phyloP scores from a whole-genome alignment of 2,888 invertebrate species.

The Drepanosiphum platanoidis region DNA sequence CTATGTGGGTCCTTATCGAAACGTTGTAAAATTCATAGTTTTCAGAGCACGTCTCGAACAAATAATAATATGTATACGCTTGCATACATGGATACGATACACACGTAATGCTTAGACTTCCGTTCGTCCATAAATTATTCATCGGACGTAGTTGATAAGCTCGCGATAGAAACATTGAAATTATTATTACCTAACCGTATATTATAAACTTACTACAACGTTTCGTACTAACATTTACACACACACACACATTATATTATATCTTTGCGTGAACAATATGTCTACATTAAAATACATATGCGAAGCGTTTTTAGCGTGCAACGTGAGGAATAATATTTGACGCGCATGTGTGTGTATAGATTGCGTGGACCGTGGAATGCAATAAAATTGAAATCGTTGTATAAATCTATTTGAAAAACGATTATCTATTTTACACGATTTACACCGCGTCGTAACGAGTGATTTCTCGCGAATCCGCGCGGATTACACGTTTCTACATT shows the following conservation, averaged over 20 bases:
- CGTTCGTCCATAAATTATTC: slow-evolving; percentile 54
- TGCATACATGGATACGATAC: not conserved
- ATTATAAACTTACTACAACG: not conserved
- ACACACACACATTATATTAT: too few relatives aligned
- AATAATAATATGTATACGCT: not conserved
- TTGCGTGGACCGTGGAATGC: not conserved
- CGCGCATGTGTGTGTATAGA: not conserved
- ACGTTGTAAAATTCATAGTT: slow-evolving; percentile 23
- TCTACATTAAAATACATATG: not conserved
- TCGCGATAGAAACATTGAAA: slow-evolving; percentile 40
- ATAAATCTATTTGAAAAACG: too few relatives aligned
- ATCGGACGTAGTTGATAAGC: slow-evolving; percentile 47
- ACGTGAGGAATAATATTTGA: not conserved
- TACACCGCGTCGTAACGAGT: too few relatives aligned
- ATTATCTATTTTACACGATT: too few relatives aligned
- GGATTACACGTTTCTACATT: too few relatives aligned
- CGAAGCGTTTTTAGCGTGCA: not conserved
- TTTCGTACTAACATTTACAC: too few relatives aligned
- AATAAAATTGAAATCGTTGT: too few relatives aligned
- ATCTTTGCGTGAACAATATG: not conserved
- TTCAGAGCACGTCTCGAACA: slow-evolving; percentile 36
- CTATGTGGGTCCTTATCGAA: slow-evolving; percentile 21
- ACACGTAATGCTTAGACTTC: slow-evolving; percentile 25
- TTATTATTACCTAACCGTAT: slow-evolving; percentile 23
- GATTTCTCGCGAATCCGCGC: too few relatives aligned